Conservation (phyloP, 2,888 invertebrate species). For the Galerucella nymphaeae region DNA sequence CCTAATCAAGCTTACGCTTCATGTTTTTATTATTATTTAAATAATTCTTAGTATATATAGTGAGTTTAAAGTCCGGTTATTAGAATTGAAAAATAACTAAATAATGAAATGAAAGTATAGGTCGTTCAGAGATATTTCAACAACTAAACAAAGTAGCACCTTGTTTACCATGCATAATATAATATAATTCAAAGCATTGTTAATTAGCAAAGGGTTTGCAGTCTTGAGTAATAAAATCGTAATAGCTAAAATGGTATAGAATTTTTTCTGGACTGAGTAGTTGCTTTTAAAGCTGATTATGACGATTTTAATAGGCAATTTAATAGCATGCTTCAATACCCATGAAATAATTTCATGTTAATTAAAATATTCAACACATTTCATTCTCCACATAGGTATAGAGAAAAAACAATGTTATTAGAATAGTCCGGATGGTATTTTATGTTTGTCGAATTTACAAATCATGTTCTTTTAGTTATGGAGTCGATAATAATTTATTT, state of each 20-base stretch:
- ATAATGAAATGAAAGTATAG: too few species aligned
- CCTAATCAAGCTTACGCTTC: slow-evolving; percentile 7
- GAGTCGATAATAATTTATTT: neutral
- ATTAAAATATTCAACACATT: neutral
- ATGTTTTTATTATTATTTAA: slow-evolving; percentile 9
- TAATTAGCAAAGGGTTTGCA: neutral
- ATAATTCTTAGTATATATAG: neutral
- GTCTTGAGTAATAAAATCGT: neutral
- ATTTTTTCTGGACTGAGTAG: neutral
- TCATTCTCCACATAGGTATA: neutral
- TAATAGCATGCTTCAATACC: neutral
- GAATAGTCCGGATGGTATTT: neutral
- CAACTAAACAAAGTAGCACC: too few species aligned
- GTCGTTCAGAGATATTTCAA: too few species aligned
- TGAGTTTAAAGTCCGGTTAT: too few species aligned
- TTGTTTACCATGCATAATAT: too few species aligned
- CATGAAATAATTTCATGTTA: neutral
- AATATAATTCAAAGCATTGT: too few species aligned
- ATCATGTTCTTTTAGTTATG: neutral
- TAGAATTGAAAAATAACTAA: too few species aligned
- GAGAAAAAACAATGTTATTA: neutral
- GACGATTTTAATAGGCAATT: neutral
- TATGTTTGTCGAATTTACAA: neutral
- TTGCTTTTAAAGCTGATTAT: neutral
- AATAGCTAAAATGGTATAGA: neutral